phyloP scores from a whole-genome alignment of 2,888 invertebrate species.

The Hypselothyrea guttata region DNA sequence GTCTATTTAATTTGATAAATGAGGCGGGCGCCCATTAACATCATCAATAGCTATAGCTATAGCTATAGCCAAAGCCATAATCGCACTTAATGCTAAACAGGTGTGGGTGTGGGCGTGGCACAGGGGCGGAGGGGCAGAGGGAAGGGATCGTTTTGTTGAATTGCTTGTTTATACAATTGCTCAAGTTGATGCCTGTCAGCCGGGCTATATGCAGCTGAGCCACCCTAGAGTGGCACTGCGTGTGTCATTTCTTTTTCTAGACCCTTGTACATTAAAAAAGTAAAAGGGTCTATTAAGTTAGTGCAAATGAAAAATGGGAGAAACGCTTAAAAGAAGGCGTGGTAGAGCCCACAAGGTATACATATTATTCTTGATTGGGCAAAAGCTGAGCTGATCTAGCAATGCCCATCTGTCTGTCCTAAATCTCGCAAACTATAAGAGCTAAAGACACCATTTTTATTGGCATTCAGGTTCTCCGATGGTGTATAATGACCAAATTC shows the following conservation, averaged over 20 bases:
- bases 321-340: too few species aligned
- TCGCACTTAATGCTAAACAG: slow-evolving; percentile 54
- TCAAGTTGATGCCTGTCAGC: slow-evolving; percentile 51
- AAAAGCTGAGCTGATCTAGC: too few species aligned
- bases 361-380: too few species aligned
- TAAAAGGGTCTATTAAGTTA: too few species aligned
- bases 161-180: slow-evolving; percentile 50
- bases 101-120: not conserved
- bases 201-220: slow-evolving; percentile 32
- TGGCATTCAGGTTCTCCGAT: too few species aligned
- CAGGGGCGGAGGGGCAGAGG: not conserved
- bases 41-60: slow-evolving; percentile 42
- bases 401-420: too few species aligned
- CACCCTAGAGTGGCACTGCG: slow-evolving; percentile 5
- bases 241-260: slow-evolving; percentile 54
- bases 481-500: too few species aligned
- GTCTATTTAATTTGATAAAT: slow-evolving; percentile 51
- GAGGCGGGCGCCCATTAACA: slow-evolving; percentile 49
- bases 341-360: too few species aligned
- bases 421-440: too few species aligned
- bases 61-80: slow-evolving; percentile 37
- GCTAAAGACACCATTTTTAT: too few species aligned
- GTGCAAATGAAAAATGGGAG: too few species aligned
- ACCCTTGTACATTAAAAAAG: too few species aligned
- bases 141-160: slow-evolving; percentile 9